These are phyloP conservation scores for Cassiopea xamachana DNA, from an alignment of 30 jellyfish, hydroid and myxozoan genomes.

Conservation along the genomic window DNA sequence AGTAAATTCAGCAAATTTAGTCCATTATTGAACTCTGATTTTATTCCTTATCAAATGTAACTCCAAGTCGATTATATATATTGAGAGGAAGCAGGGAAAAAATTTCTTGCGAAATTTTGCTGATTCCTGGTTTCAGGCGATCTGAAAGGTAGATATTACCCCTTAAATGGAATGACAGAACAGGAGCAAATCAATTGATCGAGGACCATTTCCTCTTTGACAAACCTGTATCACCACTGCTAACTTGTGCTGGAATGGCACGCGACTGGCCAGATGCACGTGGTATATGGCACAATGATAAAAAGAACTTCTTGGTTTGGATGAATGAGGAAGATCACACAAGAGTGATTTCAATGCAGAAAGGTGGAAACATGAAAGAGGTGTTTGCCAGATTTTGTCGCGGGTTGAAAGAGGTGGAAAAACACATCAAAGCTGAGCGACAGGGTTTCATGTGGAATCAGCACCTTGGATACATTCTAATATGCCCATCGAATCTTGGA, in stretches of 20 bases:
- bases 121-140: neutral
- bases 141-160: slow-evolving; percentile 72
- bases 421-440: slow-evolving; percentile 42
- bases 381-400: slow-evolving; percentile 78
- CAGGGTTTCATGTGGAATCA: slow-evolving; percentile 74
- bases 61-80: neutral
- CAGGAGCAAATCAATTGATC: slow-evolving; percentile 73
- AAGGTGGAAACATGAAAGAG: slow-evolving; percentile 78
- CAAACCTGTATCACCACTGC: slow-evolving; percentile 76
- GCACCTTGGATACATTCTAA: slow-evolving; percentile 76
- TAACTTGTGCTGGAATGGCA: slow-evolving; percentile 78
- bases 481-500: slow-evolving; percentile 89
- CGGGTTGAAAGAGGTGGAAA: slow-evolving; percentile 59
- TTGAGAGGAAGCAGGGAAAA: neutral
- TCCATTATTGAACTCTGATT: too few species aligned
- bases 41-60: too few species aligned
- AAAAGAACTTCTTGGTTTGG: slow-evolving; percentile 80
- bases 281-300: slow-evolving; percentile 82
- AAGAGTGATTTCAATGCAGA: slow-evolving; percentile 83
- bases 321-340: slow-evolving; percentile 86
- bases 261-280: slow-evolving; percentile 94
- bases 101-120: neutral
- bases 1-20: too few species aligned
- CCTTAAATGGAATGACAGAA: slow-evolving; percentile 67
- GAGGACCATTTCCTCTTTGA: slow-evolving; percentile 80